Conservation (phyloP, 2,797 vertebrate species). For the Urocyon cinereoargenteus region DNA sequence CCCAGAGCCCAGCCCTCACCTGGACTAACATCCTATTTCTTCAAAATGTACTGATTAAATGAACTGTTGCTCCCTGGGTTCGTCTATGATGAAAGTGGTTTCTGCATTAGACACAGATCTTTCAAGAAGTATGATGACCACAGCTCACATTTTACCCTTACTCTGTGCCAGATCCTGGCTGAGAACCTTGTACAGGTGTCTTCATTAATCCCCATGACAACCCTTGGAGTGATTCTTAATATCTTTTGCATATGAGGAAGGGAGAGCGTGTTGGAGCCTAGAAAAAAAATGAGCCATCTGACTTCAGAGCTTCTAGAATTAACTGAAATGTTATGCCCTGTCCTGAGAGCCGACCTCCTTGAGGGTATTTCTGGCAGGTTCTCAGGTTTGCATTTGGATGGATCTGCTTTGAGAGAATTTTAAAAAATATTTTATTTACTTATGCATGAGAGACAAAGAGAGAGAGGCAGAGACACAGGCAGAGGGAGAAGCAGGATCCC, state of each 20-base stretch:
- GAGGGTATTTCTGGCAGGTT: fast-evolving
- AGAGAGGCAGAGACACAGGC: no score
- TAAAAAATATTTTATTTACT: no score
- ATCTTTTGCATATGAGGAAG: not conserved
- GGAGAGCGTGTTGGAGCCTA: not conserved
- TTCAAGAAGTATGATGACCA: not conserved
- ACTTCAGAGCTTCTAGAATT: not conserved
- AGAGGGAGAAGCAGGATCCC: no score
- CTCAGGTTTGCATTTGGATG: not conserved
- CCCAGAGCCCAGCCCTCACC: not conserved
- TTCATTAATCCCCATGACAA: not conserved
- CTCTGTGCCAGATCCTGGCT: not conserved
- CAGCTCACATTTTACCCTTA: not conserved
- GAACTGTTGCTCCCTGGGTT: not conserved
- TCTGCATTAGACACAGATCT: not conserved
- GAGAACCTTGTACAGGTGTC: not conserved
- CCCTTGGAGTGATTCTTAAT: not conserved
- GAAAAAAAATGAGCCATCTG: not conserved
- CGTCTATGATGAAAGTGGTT: not conserved
- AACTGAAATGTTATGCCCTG: fast-evolving
- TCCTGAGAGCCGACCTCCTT: not conserved
- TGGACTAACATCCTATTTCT: not conserved
- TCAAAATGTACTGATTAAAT: not conserved
- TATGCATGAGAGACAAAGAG: no score
- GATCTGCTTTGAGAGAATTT: not conserved